These are phyloP conservation scores for Trichomalopsis sarcophagae DNA, from an alignment of 1,140 invertebrate species.

Conservation along the genomic window DNA sequence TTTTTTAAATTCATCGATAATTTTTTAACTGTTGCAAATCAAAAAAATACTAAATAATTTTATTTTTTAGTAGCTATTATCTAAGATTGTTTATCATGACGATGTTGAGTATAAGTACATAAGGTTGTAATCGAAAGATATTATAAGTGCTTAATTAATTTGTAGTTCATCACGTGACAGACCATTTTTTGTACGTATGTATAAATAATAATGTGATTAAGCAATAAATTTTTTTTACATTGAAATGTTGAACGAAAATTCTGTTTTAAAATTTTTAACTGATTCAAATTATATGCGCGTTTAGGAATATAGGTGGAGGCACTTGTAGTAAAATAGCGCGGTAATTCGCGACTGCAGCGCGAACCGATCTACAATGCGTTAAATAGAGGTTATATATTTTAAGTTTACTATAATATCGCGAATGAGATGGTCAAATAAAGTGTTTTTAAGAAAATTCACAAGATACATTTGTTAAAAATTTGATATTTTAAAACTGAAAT, in stretches of 20 bases:
- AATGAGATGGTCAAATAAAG: neutral
- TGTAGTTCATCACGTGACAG: conserved; percentile 28
- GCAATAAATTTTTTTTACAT: conserved; percentile 22
- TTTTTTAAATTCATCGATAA: conserved; percentile 6
- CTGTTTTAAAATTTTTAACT: neutral
- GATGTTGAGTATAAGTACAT: neutral
- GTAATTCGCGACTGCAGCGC: no score
- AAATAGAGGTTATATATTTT: neutral
- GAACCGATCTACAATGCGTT: no score
- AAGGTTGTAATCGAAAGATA: neutral
- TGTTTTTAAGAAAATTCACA: neutral
- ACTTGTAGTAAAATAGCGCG: neutral
- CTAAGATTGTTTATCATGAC: neutral
- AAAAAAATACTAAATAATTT: neutral
- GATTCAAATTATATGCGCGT: no score
- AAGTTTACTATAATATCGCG: no score
- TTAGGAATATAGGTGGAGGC: neutral
- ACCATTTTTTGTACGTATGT: conserved; percentile 18
- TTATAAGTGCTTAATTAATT: neutral
- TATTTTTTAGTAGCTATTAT: conserved; percentile 4
- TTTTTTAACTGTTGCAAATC: conserved; percentile 14
- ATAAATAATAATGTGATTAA: neutral
- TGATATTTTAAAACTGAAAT: conserved; percentile 36
- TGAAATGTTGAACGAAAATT: neutral
- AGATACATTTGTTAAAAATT: neutral